Percentiles rank a stretch among this genome's conserved stretches.
Conservation (phyloP, 2,113 vertebrate genomes). For the Leptobrachium leishanense region DNA sequence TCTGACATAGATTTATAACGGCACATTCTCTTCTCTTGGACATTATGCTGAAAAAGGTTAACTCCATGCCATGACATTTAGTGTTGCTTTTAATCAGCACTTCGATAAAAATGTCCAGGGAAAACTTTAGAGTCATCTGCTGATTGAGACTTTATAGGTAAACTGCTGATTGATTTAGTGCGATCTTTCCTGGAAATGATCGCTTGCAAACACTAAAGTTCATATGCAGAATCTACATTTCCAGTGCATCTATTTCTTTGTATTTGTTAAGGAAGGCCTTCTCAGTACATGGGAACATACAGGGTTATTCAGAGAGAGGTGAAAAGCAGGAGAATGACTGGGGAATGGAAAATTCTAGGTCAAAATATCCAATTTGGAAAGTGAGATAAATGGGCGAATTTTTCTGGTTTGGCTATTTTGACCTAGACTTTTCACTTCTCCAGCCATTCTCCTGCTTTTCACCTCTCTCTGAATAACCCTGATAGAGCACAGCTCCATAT, state of each 20-base stretch:
- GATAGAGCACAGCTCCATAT: no score
- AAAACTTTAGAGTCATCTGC: conserved; percentile 42
- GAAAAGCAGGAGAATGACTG: no score
- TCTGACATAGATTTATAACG: conserved; percentile 21
- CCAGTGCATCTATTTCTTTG: background rate
- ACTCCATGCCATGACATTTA: conserved; percentile 46
- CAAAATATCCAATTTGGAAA: no score
- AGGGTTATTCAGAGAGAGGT: no score
- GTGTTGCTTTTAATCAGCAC: conserved; percentile 45
- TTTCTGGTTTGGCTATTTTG: no score
- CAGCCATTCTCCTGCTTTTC: no score
- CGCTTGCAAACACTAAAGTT: conserved; percentile 27
- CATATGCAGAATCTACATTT: conserved; percentile 14
- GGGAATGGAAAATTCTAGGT: no score
- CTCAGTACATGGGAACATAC: no score
- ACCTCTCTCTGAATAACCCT: no score
- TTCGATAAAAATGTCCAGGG: conserved; percentile 44
- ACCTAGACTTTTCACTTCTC: no score
- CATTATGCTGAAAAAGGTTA: conserved; percentile 46
- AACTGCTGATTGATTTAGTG: conserved; percentile 46
- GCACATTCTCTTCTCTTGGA: conserved; percentile 21
- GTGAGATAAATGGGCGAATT: no score
- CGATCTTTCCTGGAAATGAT: conserved; percentile 43
- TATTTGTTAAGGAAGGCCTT: no score
- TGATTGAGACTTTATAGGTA: conserved; percentile 47